Evolutionary conservation across 2,888 invertebrate species (phyloP), one percentile per base, ranked within the genome.

Genomic region (Sicus ferrugineus): DNA sequence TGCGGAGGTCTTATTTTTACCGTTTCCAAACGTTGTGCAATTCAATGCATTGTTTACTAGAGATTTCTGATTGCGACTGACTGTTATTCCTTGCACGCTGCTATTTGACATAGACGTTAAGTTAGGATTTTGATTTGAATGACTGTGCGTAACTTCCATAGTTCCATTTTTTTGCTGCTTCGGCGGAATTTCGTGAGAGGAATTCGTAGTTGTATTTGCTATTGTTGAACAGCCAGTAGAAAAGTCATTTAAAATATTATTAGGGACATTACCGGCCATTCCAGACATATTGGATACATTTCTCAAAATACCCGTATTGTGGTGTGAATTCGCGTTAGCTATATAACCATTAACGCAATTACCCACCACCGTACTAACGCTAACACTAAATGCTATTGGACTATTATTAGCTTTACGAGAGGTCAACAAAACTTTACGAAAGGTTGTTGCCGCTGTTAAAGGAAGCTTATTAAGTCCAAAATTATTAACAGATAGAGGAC

Each of bases 351-450:
- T 79, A 62, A 80, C 75, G 26, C 73, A 66, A 26, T 62, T 62
- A 28, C 46, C 50, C 2, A 50, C 28, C 4, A 64, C 21, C 26
- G 66, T 14, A 34, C 31, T 50, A n/a, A 71, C 68, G 26, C 69
- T 72, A 19, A 77, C 76, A 3, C 77, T 76, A 1, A 83, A 70
- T 26, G 79, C 78, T 0, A 83, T 72, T 58, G 81, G 72, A 65
- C 75, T 80, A 52, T 83, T 81, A 65, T 83, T 83, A 21, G 82
- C 81, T 72, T 83, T 83, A 19, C 83, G 78, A 3, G 80, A 78
- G 62, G 77, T 81, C 0, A 83, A 71, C 34, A 83, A 74, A 74
- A 83, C 78, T 69, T 83, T 83, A 19, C 82, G 78, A 48, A 83
- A 76, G 3, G 80, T 78, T 1, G 79, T 79, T 6, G 80, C 79